These are phyloP conservation scores for Nannoperca obscura DNA, from an alignment of 2,797 vertebrate species.

Conservation along the genomic window DNA sequence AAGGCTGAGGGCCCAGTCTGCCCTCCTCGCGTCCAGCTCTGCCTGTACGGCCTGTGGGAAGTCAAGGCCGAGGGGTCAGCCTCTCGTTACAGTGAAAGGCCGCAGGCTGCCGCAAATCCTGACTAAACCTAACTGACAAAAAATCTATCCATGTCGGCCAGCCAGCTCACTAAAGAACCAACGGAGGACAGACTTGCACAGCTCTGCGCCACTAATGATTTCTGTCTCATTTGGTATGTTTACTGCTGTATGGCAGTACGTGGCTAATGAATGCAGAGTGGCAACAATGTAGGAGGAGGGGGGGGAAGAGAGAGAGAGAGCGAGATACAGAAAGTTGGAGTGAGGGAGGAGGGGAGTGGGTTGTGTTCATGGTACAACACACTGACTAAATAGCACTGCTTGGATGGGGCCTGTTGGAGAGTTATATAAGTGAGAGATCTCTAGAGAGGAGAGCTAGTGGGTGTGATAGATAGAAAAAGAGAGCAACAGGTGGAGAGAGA, in stretches of 20 bases:
- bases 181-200: not conserved
- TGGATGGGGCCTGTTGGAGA: slow-evolving; percentile 64
- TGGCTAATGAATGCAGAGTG: slow-evolving; percentile 81
- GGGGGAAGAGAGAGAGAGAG: slow-evolving; percentile 50
- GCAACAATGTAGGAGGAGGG: slow-evolving; percentile 65
- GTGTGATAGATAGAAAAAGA: slow-evolving; percentile 58
- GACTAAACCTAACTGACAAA: slow-evolving; percentile 34
- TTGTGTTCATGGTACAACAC: slow-evolving; percentile 71
- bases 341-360: slow-evolving; percentile 74
- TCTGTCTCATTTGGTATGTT: slow-evolving; percentile 73
- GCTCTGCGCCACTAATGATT: slow-evolving; percentile 60
- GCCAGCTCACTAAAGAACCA: slow-evolving; percentile 1
- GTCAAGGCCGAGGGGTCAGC: slow-evolving; percentile 53
- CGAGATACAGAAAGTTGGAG: slow-evolving; percentile 59
- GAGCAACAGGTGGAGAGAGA: not conserved
- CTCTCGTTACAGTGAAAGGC: slow-evolving; percentile 32
- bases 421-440: slow-evolving; percentile 78
- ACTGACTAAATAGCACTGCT: slow-evolving; percentile 66
- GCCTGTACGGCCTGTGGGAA: slow-evolving; percentile 70
- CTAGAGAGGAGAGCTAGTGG: slow-evolving; percentile 63
- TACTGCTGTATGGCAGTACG: slow-evolving; percentile 68
- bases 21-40: slow-evolving; percentile 82
- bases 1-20: slow-evolving; percentile 85
- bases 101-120: not conserved
- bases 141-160: slow-evolving; percentile 22